Base-by-base conservation (phyloP, 2,888 invertebrate species). In the Mechanitis mazaeus region DNA sequence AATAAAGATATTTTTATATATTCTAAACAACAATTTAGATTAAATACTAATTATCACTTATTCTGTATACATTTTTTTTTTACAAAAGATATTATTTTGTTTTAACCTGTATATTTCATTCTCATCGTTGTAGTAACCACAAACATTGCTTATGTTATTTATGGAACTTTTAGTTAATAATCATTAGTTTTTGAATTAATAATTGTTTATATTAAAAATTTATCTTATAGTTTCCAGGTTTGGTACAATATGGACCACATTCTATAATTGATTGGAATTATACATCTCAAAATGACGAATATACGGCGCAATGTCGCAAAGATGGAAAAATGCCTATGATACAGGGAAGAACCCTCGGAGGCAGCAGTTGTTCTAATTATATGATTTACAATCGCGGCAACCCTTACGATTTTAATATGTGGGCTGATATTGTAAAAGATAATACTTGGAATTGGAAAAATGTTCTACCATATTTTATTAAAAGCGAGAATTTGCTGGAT, bases 281-380 rank as follows among this genome's bases (percentile, higher is more conserved):
- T 33, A 69, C 65, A 0, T 68, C 78, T 1, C 67, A 66, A 6
- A 68, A 76, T 38, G 78, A 79, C 46, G 11, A 42, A 0, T 70
- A 70, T 38, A 61, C 77, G 9, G 60, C 66, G 6, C 75, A 61
- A 50, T 68, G 64, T 11, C 68, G 68, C 54, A 66, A 57, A 11
- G 64, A 61, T 45, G 54, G 59, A 1, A 35, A 38, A 2, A 20
- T 63, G 0, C 67, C 67, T 4, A 38, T 78, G 3, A 77, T 79
- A 0, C 58, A 66, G 1, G 85, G 79, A 1, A 77, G 75, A 55
- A 75, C 80, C 72, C 64, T 83, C 0, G 84, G 84, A 2, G 85
- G 84, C 1, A 64, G 72, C 45, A 79, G 77, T 33, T 68, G 71
- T 3, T 33, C 80, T 0, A 64, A 73, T 20, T 77, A 78, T 28